Percentiles rank a stretch among this genome's conserved stretches.
Conservation (phyloP, 2,797 vertebrate species). For the Peromyscus melanophrys region DNA sequence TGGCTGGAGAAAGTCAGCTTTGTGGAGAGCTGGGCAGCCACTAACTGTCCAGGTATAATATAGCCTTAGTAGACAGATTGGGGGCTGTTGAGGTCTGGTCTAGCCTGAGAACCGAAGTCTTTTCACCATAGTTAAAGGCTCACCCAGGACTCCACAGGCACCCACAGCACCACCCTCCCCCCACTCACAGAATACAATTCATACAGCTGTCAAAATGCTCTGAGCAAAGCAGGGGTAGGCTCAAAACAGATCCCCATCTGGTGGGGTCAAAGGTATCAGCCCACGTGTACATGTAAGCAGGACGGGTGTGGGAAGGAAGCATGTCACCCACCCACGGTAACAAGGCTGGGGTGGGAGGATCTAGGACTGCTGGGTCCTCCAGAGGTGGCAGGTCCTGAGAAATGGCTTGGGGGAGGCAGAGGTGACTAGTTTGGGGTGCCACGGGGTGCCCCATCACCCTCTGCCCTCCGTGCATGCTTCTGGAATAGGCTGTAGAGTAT, state of each 20-base stretch:
- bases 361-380: background rate
- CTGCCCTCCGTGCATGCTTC: constrained; percentile 89
- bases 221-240: background rate
- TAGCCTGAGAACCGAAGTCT: accelerated
- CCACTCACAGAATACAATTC: background rate
- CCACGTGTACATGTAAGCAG: accelerated
- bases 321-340: accelerated
- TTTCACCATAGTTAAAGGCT: accelerated
- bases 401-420: background rate
- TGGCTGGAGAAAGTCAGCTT: accelerated
- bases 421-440: background rate
- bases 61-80: accelerated
- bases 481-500: constrained; percentile 94
- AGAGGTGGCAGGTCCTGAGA: too few relatives aligned
- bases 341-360: accelerated
- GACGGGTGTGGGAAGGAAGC: accelerated
- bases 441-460: background rate
- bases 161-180: background rate
- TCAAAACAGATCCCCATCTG: accelerated
- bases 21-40: accelerated
- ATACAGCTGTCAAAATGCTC: background rate
- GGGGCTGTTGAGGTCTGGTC: background rate
- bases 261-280: background rate
- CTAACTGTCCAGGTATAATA: background rate
- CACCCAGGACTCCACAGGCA: background rate